Percentiles rank a stretch among this genome's conserved stretches.
Evolutionary conservation across 2,888 invertebrate genomes (phyloP).

Genomic region (Callimorpha dominula): DNA sequence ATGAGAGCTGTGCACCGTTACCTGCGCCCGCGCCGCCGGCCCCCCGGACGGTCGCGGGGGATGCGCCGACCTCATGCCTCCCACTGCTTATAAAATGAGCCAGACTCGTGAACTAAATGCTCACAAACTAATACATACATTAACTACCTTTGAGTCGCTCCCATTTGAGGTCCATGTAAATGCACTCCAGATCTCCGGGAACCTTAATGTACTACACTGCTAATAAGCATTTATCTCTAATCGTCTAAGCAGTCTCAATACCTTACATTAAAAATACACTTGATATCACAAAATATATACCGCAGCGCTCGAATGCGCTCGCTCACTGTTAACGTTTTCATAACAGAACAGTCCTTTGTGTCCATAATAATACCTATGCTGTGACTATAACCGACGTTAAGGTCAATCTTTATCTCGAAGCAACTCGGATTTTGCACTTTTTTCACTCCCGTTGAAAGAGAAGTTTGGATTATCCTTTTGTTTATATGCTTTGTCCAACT

Average conservation of each 20-base stretch:
- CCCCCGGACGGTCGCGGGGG: constrained; percentile 54
- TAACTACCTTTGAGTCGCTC: constrained; percentile 43
- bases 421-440: constrained; percentile 85
- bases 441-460: constrained; percentile 81
- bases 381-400: constrained; percentile 60
- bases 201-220: constrained; percentile 58
- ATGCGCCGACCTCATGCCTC: constrained; percentile 60
- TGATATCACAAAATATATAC: constrained; percentile 83
- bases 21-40: constrained; percentile 57
- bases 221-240: constrained; percentile 57
- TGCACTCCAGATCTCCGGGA: constrained; percentile 55
- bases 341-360: constrained; percentile 62
- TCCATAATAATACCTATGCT: constrained; percentile 72
- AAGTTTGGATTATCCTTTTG: constrained; percentile 81
- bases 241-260: constrained; percentile 63
- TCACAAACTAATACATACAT: constrained; percentile 59
- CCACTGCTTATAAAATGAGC: constrained; percentile 55
- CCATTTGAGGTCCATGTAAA: constrained; percentile 65
- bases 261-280: constrained; percentile 77
- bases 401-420: constrained; percentile 85
- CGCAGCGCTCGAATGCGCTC: constrained; percentile 62
- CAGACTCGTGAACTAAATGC: constrained; percentile 65
- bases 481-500: constrained; percentile 84
- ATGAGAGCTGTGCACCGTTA: constrained; percentile 82
- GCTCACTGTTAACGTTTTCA: constrained; percentile 67